Evolutionary conservation across 2,113 vertebrate species (phyloP).

Genomic region (Chauna torquata): DNA sequence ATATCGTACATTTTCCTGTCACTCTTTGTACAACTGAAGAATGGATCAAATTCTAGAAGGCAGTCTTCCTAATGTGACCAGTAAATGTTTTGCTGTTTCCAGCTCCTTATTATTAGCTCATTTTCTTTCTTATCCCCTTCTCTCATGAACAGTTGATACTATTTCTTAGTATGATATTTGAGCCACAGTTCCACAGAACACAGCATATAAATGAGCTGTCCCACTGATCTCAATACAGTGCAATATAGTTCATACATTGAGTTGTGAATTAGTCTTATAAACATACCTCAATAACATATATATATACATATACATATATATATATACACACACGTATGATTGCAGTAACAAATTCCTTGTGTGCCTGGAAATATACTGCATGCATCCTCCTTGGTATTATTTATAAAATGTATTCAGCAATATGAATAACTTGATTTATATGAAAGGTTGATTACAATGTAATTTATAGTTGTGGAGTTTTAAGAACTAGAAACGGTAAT

Average conservation of each 20-base stretch:
- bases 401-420: conserved; percentile 18
- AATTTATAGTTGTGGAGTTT: conserved; percentile 46
- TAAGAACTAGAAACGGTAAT: conserved; percentile 4
- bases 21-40: not conserved
- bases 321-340: not conserved
- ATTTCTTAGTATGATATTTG: not conserved
- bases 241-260: not conserved
- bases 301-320: not conserved
- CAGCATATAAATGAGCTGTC: not conserved
- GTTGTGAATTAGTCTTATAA: not conserved
- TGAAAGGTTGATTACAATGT: conserved; percentile 45
- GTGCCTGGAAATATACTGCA: not conserved
- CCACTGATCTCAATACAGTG: not conserved
- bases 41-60: not conserved
- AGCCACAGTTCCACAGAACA: not conserved
- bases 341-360: not conserved
- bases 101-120: not conserved
- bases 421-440: conserved; percentile 31
- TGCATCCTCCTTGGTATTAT: not conserved
- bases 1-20: not conserved
- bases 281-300: not conserved
- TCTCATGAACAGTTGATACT: not conserved
- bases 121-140: not conserved
- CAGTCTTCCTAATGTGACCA: not conserved
- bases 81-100: not conserved